Conservation (phyloP, 37 sponge, comb jelly and placozoan genomes). For the Petrosia ficiformis region DNA sequence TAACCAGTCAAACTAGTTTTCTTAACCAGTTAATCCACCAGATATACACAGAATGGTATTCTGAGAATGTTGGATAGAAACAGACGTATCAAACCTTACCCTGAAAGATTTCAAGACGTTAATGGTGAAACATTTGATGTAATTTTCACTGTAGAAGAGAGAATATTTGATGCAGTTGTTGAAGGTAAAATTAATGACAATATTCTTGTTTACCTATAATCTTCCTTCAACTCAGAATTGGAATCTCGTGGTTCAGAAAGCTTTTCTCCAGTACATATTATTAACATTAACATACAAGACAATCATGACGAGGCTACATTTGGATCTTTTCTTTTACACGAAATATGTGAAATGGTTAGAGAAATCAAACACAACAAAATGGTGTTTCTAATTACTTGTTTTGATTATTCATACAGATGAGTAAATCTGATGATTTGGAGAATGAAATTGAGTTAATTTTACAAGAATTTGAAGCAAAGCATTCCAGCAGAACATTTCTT, state of each 20-base stretch:
- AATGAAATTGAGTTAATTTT: constrained; percentile 83
- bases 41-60: constrained; percentile 97
- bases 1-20: too few relatives aligned
- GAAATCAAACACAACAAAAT: not conserved
- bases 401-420: constrained; percentile 41
- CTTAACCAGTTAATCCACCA: too few relatives aligned
- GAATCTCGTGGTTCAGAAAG: constrained; percentile 36
- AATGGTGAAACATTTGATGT: constrained; percentile 74
- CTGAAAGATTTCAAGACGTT: constrained; percentile 89
- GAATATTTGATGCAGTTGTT: constrained; percentile 93
- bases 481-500: constrained; percentile 58
- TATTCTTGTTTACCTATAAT: not conserved
- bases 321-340: constrained; percentile 84
- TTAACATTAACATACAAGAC: constrained; percentile 95
- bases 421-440: constrained; percentile 69
- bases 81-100: constrained; percentile 82
- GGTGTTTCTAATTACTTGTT: not conserved
- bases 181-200: constrained; percentile 57
- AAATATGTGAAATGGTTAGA: constrained; percentile 86
- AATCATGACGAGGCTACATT: constrained; percentile 98
- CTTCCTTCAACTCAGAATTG: constrained; percentile 25
- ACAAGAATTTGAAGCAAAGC: constrained; percentile 69
- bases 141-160: constrained; percentile 91
- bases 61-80: constrained; percentile 97
- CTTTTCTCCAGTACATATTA: constrained; percentile 76